A percentile compares a stretch with the other conserved stretches of the same genome.
These are phyloP conservation scores for Holotrichia oblita DNA, from an alignment of 1,140 invertebrate species.

Conservation along the genomic window DNA sequence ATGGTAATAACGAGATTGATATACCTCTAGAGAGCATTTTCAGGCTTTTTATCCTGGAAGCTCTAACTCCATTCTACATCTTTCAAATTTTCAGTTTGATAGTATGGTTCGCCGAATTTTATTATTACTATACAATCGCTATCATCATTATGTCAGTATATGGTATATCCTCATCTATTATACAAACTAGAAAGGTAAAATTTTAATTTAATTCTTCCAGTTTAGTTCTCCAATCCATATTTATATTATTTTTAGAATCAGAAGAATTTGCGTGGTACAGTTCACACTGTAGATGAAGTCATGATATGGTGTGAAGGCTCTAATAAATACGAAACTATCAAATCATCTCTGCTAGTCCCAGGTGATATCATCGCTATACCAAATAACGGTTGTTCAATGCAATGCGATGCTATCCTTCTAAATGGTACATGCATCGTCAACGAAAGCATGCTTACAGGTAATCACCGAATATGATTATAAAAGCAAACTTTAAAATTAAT, in stretches of 20 bases:
- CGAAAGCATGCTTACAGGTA: conserved; percentile 96
- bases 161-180: conserved; percentile 82
- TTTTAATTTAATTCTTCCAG: no score
- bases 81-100: conserved; percentile 90
- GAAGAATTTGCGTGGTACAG: conserved; percentile 73
- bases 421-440: conserved; percentile 92
- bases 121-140: conserved; percentile 87
- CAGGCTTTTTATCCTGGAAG: conserved; percentile 78
- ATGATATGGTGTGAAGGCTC: conserved; percentile 62
- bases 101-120: conserved; percentile 83
- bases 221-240: not conserved
- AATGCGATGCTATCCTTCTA: conserved; percentile 90
- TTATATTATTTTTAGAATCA: conserved; percentile 70
- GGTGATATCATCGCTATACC: conserved; percentile 94
- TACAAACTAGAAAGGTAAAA: conserved; percentile 83
- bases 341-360: conserved; percentile 80
- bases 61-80: conserved; percentile 95
- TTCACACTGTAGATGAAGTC: conserved; percentile 72
- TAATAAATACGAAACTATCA: conserved; percentile 50
- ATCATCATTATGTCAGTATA: conserved; percentile 88
- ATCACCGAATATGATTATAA: not conserved
- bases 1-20: conserved; percentile 83
- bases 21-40: conserved; percentile 78
- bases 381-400: conserved; percentile 81
- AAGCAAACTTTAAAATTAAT: not conserved